Conservation (phyloP, 2,113 vertebrate species). For the Trachemys scripta region DNA sequence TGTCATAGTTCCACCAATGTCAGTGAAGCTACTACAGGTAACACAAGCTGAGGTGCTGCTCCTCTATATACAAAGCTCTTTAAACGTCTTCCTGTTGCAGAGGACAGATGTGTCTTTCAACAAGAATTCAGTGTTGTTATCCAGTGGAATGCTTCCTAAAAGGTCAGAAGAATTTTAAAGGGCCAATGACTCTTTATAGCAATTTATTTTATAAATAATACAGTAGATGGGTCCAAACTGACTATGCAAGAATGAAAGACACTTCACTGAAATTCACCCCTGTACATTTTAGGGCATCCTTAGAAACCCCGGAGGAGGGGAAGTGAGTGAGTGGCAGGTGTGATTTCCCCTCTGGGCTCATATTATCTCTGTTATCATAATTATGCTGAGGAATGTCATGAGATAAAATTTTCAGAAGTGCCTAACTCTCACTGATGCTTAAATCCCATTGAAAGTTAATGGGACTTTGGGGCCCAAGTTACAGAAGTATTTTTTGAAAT, state of each 20-base stretch:
- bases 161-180: background rate
- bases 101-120: background rate
- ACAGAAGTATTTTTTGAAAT: background rate
- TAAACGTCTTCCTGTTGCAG: background rate
- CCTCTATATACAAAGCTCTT: background rate
- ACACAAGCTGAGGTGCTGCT: background rate
- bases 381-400: accelerated
- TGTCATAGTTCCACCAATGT: background rate
- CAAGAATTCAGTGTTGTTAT: background rate
- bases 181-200: background rate
- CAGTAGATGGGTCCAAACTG: background rate
- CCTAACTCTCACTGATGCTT: accelerated
- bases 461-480: background rate
- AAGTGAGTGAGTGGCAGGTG: background rate
- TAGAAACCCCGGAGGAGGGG: background rate
- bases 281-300: background rate
- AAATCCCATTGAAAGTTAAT: background rate
- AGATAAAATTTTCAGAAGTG: accelerated
- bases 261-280: background rate
- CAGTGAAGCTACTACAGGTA: no score
- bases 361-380: accelerated
- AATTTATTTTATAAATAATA: background rate
- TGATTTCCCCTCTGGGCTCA: accelerated
- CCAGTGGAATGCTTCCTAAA: background rate
- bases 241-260: background rate